Percentiles rank a stretch among this genome's conserved stretches.
phyloP scores from a whole-genome alignment of 2,888 invertebrate species.

The Monoplex corrugatus region DNA sequence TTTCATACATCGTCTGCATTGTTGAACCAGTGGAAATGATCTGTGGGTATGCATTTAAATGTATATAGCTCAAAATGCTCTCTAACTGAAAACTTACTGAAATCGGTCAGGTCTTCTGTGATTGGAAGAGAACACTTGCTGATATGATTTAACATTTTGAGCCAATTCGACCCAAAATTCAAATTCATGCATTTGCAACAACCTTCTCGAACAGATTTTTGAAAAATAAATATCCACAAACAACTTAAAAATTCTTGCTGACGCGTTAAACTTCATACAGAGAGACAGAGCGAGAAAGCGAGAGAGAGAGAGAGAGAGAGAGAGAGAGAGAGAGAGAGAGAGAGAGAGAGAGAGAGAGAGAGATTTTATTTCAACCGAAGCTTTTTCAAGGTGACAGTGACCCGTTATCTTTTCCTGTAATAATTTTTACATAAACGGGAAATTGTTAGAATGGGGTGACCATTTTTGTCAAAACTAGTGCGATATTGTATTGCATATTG shows the following conservation, averaged over 20 bases:
- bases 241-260: neutral
- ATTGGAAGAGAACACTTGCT: neutral
- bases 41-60: no score
- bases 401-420: no score
- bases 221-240: neutral
- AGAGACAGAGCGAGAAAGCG: neutral
- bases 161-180: no score
- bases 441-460: no score
- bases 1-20: no score
- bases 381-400: neutral
- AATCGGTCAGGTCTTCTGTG: neutral
- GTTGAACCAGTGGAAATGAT: no score
- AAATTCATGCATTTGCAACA: no score
- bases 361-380: neutral
- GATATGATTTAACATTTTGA: neutral
- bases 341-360: no score
- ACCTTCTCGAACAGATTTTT: neutral
- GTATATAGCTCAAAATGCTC: no score
- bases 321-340: neutral
- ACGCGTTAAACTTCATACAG: neutral
- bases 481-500: no score
- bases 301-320: conserved; percentile 1
- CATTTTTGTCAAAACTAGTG: no score
- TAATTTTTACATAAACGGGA: neutral
- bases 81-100: no score